These are phyloP conservation scores for Syngnathus typhle DNA, from an alignment of 2,113 vertebrate species.

Conservation along the genomic window DNA sequence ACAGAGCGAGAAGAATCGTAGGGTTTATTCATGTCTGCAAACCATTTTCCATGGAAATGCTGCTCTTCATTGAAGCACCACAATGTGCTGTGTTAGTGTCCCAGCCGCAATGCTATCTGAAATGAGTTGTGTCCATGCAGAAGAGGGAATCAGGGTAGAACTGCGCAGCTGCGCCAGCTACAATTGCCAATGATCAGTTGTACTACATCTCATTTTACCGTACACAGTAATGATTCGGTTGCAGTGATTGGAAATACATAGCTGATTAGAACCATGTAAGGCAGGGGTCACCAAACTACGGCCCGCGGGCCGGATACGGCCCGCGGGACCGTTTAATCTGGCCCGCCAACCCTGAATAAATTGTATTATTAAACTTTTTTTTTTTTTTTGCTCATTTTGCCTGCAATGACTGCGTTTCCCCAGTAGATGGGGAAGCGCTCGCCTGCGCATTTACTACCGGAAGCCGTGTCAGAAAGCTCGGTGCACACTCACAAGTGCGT, in stretches of 20 bases:
- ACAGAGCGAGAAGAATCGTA: neutral
- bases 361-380: no score
- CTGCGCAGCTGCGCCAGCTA: conserved; percentile 41
- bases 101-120: conserved; percentile 48
- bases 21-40: conserved; percentile 31
- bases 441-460: no score
- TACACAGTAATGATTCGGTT: conserved; percentile 24
- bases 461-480: no score
- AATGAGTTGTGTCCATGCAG: conserved; percentile 39
- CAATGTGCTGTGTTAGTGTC: conserved; percentile 19
- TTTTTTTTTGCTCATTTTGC: no score
- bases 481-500: no score
- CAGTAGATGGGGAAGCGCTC: no score
- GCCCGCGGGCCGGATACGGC: no score
- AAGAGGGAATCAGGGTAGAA: neutral
- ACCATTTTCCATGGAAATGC: conserved; percentile 24
- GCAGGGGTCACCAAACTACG: no score
- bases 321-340: no score
- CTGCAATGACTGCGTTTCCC: no score
- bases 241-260: conserved; percentile 5
- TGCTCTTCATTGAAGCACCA: conserved; percentile 18
- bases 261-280: conserved; percentile 36
- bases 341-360: no score
- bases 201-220: conserved; percentile 27
- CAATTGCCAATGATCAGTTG: conserved; percentile 38